Evolutionary conservation across 2,113 vertebrate species (phyloP).

Genomic region (Cacatua alba): DNA sequence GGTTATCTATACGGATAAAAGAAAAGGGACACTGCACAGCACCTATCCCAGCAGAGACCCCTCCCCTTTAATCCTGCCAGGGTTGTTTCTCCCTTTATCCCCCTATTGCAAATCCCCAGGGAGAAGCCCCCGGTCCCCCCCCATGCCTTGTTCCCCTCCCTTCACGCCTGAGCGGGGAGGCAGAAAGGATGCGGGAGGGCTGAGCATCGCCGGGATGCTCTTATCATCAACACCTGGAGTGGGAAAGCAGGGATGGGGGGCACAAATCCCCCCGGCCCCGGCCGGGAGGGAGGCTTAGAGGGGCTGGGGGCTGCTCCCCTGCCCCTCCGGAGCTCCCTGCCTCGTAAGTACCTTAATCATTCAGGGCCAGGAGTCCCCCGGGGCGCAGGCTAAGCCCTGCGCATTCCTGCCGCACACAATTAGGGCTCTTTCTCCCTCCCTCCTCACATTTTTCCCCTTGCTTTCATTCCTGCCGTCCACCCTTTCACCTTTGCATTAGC

Average conservation of each 20-base stretch:
- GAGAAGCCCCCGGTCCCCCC: neutral
- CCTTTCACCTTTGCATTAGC: neutral
- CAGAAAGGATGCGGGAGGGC: neutral
- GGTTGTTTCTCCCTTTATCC: slow-evolving; percentile 58
- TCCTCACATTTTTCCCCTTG: neutral
- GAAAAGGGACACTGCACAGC: slow-evolving; percentile 46
- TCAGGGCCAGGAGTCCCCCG: slow-evolving; percentile 44
- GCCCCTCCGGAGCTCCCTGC: slow-evolving; percentile 45
- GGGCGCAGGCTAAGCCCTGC: slow-evolving; percentile 27
- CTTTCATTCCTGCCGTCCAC: slow-evolving; percentile 2
- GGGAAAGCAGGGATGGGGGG: neutral
- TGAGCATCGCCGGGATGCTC: neutral
- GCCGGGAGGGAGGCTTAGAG: slow-evolving; percentile 17
- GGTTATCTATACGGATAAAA: slow-evolving; percentile 69
- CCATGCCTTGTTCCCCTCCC: neutral
- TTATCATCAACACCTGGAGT: slow-evolving; percentile 55
- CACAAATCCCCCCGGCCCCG: neutral
- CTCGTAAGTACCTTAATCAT: slow-evolving; percentile 51
- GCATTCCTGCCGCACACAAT: slow-evolving; percentile 43
- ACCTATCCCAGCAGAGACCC: slow-evolving; percentile 50
- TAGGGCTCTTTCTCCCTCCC: neutral
- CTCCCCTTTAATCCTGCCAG: slow-evolving; percentile 59
- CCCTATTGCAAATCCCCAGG: neutral
- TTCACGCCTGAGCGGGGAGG: slow-evolving; percentile 14
- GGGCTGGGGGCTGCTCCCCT: slow-evolving; percentile 3